These are phyloP conservation scores for Tinea semifulvella DNA, from an alignment of 2,888 invertebrate genomes.

Conservation along the genomic window DNA sequence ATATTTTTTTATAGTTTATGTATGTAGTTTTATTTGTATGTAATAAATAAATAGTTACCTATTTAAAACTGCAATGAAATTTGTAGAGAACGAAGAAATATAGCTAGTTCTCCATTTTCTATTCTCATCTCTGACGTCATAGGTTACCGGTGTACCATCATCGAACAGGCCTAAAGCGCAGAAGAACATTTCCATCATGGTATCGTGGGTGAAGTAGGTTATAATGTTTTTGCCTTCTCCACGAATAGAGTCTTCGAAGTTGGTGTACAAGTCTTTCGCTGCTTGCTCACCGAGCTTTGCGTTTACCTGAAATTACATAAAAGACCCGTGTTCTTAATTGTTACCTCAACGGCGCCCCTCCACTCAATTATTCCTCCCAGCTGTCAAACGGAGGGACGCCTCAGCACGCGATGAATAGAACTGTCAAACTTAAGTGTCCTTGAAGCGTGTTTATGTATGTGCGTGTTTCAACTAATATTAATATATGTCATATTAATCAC, in stretches of 20 bases:
- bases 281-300: conserved; percentile 71
- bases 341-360: background rate
- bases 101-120: conserved; percentile 75
- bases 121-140: conserved; percentile 58
- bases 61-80: conserved; percentile 78
- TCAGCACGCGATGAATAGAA: no score
- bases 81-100: conserved; percentile 75
- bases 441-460: background rate
- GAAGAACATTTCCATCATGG: conserved; percentile 69
- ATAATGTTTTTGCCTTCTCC: conserved; percentile 54
- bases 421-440: no score
- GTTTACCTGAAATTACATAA: conserved; percentile 67
- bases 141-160: conserved; percentile 64
- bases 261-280: conserved; percentile 71
- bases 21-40: no score
- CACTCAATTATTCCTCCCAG: no score
- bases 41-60: no score
- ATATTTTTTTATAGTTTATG: no score
- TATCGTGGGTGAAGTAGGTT: conserved; percentile 76
- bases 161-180: conserved; percentile 71
- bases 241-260: conserved; percentile 40
- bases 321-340: background rate
- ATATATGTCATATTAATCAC: no score
- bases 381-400: no score
- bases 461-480: no score